phyloP scores from a whole-genome alignment of 2,113 vertebrate species.

The Oreochromis aureus region DNA sequence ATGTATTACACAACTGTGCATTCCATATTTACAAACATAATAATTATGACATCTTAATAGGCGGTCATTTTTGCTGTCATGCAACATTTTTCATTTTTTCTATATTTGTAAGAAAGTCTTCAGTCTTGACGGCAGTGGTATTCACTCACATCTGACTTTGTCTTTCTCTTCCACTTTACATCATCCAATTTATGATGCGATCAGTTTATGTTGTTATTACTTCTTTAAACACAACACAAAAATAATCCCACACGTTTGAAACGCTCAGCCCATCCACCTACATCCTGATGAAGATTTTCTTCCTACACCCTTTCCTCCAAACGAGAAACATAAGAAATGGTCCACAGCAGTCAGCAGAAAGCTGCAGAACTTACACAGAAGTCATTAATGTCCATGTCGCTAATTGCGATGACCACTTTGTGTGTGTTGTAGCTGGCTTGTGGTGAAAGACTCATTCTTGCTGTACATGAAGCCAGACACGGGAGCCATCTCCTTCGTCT shows the following conservation, averaged over 20 bases:
- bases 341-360: not conserved
- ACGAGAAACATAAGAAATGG: not conserved
- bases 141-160: not conserved
- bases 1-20: not conserved
- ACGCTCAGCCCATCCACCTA: slow-evolving; percentile 31
- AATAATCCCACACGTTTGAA: slow-evolving; percentile 53
- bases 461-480: slow-evolving; percentile 93
- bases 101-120: not conserved
- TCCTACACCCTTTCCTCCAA: slow-evolving; percentile 31
- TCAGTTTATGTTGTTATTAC: slow-evolving; percentile 28
- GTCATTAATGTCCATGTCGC: not conserved
- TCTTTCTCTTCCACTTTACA: not conserved
- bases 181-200: slow-evolving; percentile 35
- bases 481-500: slow-evolving; percentile 87
- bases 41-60: not conserved
- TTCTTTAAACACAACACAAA: slow-evolving; percentile 8
- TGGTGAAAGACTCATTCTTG: slow-evolving; percentile 94
- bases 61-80: not conserved
- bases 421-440: slow-evolving; percentile 83
- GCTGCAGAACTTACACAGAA: not conserved
- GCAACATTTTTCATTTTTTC: not conserved
- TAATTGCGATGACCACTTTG: not conserved
- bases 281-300: slow-evolving; percentile 30
- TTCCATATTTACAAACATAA: not conserved
- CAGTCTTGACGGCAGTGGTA: not conserved